phyloP scores from a whole-genome alignment of 2,797 vertebrate genomes.

The Macropodus opercularis region DNA sequence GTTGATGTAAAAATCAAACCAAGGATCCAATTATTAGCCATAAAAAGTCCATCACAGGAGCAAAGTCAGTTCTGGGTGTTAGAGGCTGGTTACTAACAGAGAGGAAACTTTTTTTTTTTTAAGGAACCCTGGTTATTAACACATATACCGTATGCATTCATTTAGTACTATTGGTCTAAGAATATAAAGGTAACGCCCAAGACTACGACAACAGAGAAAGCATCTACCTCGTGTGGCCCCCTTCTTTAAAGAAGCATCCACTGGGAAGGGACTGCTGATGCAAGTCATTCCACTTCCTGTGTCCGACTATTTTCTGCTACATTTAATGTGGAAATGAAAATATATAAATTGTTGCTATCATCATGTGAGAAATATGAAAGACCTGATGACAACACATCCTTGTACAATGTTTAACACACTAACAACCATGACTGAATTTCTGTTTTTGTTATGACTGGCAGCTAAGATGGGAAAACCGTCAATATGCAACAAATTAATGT shows the following conservation, averaged over 20 bases:
- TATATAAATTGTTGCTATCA: constrained; percentile 39
- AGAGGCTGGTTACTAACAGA: constrained; percentile 17
- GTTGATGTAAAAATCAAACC: constrained; percentile 43
- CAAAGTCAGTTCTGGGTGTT: constrained; percentile 3
- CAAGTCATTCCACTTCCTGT: constrained; percentile 50
- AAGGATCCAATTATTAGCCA: constrained; percentile 53
- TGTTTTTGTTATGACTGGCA: constrained; percentile 45
- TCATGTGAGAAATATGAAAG: constrained; percentile 50
- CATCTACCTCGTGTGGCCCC: constrained; percentile 17
- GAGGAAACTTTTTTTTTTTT: too few relatives aligned
- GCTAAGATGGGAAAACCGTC: constrained; percentile 40
- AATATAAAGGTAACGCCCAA: not conserved
- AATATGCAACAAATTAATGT: constrained; percentile 25
- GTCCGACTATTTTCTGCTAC: constrained; percentile 57
- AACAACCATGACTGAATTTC: constrained; percentile 42
- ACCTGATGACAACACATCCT: constrained; percentile 35
- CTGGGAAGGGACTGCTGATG: constrained; percentile 50
- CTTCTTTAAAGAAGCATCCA: constrained; percentile 47
- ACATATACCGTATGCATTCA: too few relatives aligned
- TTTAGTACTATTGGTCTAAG: too few relatives aligned
- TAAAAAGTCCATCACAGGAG: constrained; percentile 31
- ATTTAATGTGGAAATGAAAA: constrained; percentile 73
- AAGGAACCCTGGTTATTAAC: too few relatives aligned
- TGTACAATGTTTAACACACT: constrained; percentile 46
- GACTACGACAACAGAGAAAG: constrained; percentile 28